Percentiles rank a stretch among this genome's conserved stretches.
phyloP scores from a whole-genome alignment of 2,888 invertebrate species.

The Phortica okadai region DNA sequence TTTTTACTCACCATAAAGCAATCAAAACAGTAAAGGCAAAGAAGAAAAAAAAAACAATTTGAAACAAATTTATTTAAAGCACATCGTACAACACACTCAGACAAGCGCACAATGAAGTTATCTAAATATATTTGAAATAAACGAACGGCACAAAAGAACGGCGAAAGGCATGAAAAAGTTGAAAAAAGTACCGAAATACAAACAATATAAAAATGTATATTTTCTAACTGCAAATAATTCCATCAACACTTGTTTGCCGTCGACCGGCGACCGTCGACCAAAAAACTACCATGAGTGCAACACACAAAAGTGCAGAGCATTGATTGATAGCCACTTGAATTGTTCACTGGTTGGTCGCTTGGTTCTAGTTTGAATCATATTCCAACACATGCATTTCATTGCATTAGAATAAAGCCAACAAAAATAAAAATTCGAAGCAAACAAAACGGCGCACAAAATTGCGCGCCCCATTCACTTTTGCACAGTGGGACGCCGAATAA shows the following conservation, averaged over 20 bases:
- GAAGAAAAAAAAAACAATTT: neutral
- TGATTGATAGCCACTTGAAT: constrained; percentile 70
- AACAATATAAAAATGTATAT: constrained; percentile 4
- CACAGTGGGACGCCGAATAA: constrained; percentile 63
- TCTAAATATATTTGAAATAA: constrained; percentile 1
- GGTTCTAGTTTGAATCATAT: constrained; percentile 25
- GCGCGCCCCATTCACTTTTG: constrained; percentile 48
- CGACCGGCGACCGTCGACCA: neutral
- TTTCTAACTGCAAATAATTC: constrained; percentile 69
- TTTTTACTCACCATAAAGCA: constrained; percentile 48
- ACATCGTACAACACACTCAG: neutral
- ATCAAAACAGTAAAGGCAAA: constrained; percentile 52
- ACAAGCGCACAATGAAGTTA: neutral
- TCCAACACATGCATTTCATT: constrained; percentile 19
- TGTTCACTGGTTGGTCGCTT: neutral
- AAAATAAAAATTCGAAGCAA: constrained; percentile 11
- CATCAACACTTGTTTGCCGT: constrained; percentile 56
- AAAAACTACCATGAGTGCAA: constrained; percentile 40
- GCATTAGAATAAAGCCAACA: constrained; percentile 26
- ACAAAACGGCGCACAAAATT: neutral
- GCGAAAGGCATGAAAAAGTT: neutral
- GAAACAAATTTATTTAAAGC: neutral
- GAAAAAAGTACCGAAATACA: neutral
- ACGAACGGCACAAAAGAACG: neutral
- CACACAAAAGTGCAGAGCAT: constrained; percentile 34